Conservation (phyloP, 23 tunicate species). For the Halocynthia aurantium region DNA sequence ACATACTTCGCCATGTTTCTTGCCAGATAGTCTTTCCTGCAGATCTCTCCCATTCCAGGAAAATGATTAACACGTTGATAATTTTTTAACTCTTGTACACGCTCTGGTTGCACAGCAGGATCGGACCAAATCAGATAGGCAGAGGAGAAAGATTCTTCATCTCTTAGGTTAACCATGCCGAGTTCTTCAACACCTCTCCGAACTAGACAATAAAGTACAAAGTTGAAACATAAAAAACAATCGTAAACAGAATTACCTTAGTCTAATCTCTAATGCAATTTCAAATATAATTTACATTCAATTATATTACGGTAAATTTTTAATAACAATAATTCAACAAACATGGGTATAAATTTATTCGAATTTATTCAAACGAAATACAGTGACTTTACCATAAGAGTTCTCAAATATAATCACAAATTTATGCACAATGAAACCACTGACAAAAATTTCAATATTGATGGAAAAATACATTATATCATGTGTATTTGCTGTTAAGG, state of each 20-base stretch:
- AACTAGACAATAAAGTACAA: conserved; percentile 27
- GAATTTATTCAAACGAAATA: too few species aligned
- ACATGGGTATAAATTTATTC: not conserved
- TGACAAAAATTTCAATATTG: too few species aligned
- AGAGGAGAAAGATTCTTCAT: conserved; percentile 26
- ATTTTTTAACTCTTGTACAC: conserved; percentile 54
- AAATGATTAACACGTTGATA: conserved; percentile 84
- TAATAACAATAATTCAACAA: not conserved
- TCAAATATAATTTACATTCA: not conserved
- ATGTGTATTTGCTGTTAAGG: too few species aligned
- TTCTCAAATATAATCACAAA: too few species aligned
- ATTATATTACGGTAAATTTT: not conserved
- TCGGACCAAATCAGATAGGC: conserved; percentile 72
- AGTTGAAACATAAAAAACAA: not conserved
- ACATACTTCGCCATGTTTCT: conserved; percentile 80
- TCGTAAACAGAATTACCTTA: not conserved
- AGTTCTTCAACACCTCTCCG: conserved; percentile 38
- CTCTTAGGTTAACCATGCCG: conserved; percentile 31
- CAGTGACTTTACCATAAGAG: too few species aligned
- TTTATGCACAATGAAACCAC: too few species aligned
- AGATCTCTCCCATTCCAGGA: conserved; percentile 86
- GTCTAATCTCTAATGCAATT: not conserved
- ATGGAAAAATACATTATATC: too few species aligned
- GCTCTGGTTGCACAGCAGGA: conserved; percentile 52
- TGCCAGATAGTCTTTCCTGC: conserved; percentile 79